Conservation (phyloP, 2,113 vertebrate species). For the Galbula dea region DNA sequence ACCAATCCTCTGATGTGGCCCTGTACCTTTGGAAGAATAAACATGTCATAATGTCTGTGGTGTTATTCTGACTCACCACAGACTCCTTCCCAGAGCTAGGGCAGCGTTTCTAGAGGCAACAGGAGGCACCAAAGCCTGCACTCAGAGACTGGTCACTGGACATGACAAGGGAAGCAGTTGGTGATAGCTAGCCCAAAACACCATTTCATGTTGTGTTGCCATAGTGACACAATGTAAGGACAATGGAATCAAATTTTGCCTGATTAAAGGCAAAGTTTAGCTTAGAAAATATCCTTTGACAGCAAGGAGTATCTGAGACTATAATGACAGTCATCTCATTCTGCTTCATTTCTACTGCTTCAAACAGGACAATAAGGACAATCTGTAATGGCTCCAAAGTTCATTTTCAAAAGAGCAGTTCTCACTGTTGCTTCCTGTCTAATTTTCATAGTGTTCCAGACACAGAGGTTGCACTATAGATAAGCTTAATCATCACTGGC, state of each 20-base stretch:
- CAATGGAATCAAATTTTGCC: background rate
- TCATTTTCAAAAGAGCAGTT: constrained; percentile 3
- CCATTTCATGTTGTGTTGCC: background rate
- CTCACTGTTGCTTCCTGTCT: background rate
- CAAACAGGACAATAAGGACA: background rate
- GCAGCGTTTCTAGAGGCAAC: background rate
- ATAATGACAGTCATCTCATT: background rate
- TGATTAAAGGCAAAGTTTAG: constrained; percentile 14
- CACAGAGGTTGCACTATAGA: background rate
- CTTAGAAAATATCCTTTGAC: constrained; percentile 17
- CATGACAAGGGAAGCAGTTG: background rate
- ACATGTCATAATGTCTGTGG: background rate
- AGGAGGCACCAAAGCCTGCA: background rate
- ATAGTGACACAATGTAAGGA: background rate
- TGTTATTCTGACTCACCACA: background rate
- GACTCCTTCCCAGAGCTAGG: background rate
- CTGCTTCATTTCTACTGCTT: background rate
- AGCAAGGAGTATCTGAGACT: constrained; percentile 4
- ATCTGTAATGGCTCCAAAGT: background rate
- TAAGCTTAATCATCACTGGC: background rate
- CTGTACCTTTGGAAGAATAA: background rate
- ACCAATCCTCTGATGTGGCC: background rate
- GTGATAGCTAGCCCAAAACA: background rate
- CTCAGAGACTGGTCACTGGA: background rate
- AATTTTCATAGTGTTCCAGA: constrained; percentile 34